phyloP scores from a whole-genome alignment of 2,888 invertebrate species.

The Steinernema carpocapsae region DNA sequence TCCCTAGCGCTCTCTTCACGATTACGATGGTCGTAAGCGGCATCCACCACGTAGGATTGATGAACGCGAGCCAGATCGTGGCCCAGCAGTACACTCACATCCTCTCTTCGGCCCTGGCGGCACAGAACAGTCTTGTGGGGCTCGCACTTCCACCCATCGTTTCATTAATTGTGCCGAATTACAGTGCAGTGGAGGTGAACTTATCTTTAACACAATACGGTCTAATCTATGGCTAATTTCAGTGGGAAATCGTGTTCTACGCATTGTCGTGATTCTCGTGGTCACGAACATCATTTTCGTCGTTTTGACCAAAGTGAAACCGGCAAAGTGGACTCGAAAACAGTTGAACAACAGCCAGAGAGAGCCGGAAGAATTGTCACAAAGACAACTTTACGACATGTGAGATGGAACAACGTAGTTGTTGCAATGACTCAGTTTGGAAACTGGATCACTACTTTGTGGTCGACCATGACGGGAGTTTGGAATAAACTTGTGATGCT shows the following conservation, averaged over 20 bases:
- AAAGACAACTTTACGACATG: not conserved
- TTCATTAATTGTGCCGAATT: not conserved
- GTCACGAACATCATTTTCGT: slow-evolving; percentile 24
- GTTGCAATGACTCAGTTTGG: not conserved
- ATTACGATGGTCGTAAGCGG: slow-evolving; percentile 27
- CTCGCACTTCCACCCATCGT: slow-evolving; percentile 4
- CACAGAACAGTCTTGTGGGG: slow-evolving; percentile 27
- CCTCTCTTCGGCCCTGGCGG: slow-evolving; percentile 20
- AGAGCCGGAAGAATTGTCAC: not conserved
- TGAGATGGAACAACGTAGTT: not conserved
- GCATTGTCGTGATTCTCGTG: slow-evolving; percentile 8
- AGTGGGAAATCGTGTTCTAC: slow-evolving; percentile 25
- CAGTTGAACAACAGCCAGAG: slow-evolving; percentile 6
- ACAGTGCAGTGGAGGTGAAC: slow-evolving; percentile 15
- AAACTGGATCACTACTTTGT: not conserved
- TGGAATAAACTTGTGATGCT: not conserved
- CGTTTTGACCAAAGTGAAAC: slow-evolving; percentile 22
- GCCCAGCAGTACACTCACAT: slow-evolving; percentile 31
- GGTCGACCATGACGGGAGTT: slow-evolving; percentile 9
- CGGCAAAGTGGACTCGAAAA: slow-evolving; percentile 12
- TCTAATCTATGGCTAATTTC: not conserved
- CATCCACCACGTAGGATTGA: slow-evolving; percentile 25
- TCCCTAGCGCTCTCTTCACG: slow-evolving; percentile 14
- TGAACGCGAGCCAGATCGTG: slow-evolving; percentile 28
- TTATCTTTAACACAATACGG: no score